These are phyloP conservation scores for Actinia tenebrosa DNA, from an alignment of 64 coral and sea anemone genomes.

Conservation along the genomic window DNA sequence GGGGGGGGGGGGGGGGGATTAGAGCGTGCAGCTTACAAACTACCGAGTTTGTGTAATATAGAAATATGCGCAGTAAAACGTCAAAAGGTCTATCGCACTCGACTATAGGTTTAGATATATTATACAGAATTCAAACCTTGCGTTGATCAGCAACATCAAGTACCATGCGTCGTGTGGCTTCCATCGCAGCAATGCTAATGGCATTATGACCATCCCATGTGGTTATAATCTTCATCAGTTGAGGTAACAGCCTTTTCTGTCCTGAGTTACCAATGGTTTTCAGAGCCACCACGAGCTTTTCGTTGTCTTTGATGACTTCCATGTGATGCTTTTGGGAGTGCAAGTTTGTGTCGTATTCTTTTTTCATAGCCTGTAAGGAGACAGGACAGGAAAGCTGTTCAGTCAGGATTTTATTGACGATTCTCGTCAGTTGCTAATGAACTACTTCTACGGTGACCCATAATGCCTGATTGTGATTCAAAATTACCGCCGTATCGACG, in stretches of 20 bases:
- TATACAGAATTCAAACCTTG: background rate
- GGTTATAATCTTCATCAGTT: background rate
- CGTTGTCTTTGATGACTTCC: background rate
- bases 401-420: too few relatives aligned
- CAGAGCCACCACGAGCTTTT: conserved; percentile 1
- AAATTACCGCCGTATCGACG: too few relatives aligned
- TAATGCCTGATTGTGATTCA: too few relatives aligned
- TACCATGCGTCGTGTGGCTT: conserved; percentile 1
- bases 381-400: too few relatives aligned
- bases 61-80: too few relatives aligned
- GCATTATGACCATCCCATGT: conserved; percentile 1
- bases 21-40: too few relatives aligned
- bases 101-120: background rate
- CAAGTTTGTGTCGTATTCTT: background rate
- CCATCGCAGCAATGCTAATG: conserved; percentile 8
- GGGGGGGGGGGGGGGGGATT: too few relatives aligned
- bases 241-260: background rate
- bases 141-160: background rate
- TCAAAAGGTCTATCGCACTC: too few relatives aligned
- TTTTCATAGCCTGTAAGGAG: background rate
- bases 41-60: too few relatives aligned
- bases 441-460: too few relatives aligned
- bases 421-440: too few relatives aligned
- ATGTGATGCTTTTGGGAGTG: background rate
- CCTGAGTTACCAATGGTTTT: conserved; percentile 30